These are phyloP conservation scores for Borostomias antarcticus DNA, from an alignment of 2,797 vertebrate genomes.

Conservation along the genomic window DNA sequence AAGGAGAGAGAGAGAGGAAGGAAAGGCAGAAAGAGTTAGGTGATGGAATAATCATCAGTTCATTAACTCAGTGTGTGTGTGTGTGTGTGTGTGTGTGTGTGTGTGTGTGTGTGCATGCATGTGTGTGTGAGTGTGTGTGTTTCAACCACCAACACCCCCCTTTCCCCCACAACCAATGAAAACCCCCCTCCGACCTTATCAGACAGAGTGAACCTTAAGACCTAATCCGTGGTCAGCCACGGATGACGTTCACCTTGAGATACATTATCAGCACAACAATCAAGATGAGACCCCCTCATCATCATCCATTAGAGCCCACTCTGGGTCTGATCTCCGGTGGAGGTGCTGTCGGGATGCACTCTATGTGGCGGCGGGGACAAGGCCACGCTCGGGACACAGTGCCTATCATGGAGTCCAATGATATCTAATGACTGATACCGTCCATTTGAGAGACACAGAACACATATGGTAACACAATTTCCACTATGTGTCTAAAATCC, in stretches of 20 bases:
- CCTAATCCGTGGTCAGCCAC: not conserved
- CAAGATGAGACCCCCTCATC: not conserved
- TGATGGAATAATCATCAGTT: too few species aligned
- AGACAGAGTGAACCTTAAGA: not conserved
- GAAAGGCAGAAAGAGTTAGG: not conserved
- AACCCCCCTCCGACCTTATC: not conserved
- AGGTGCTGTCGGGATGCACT: not conserved
- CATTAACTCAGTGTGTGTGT: conserved; percentile 64
- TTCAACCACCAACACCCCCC: not conserved
- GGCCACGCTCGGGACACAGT: not conserved
- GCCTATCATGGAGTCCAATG: not conserved
- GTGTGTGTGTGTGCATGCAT: conserved; percentile 13
- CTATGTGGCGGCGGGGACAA: not conserved
- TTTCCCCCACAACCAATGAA: too few species aligned
- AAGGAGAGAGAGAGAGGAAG: not conserved
- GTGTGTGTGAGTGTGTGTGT: not conserved
- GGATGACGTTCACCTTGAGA: not conserved
- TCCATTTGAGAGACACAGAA: not conserved
- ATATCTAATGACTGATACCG: not conserved
- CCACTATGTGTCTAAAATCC: not conserved
- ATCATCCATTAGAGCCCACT: not conserved
- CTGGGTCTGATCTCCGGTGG: not conserved
- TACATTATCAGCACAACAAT: not conserved
- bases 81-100: conserved; percentile 40
- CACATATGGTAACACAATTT: not conserved